These are phyloP conservation scores for Drosophila mimetica DNA, from an alignment of 2,888 invertebrate genomes.

Conservation along the genomic window DNA sequence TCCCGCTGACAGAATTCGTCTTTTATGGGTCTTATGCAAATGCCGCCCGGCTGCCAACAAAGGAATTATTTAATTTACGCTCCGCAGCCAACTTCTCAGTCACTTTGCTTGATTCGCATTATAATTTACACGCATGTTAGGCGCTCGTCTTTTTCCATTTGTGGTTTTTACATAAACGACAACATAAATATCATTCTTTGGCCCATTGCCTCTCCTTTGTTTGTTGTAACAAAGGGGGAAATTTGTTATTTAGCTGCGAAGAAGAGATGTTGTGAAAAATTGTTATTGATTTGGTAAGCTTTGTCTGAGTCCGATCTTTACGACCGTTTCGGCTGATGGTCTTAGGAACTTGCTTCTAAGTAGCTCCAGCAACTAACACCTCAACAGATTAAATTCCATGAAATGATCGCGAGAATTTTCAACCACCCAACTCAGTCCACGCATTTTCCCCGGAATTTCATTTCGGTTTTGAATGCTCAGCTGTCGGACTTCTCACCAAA, in stretches of 20 bases:
- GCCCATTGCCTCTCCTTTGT: slow-evolving; percentile 59
- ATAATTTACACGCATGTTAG: slow-evolving; percentile 74
- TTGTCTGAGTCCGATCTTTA: slow-evolving; percentile 38
- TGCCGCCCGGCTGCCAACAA: slow-evolving; percentile 53
- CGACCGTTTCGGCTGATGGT: slow-evolving; percentile 25
- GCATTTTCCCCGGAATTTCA: slow-evolving; percentile 9
- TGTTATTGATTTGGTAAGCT: slow-evolving; percentile 65
- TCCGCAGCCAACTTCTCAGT: slow-evolving; percentile 34
- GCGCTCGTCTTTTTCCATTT: slow-evolving; percentile 45
- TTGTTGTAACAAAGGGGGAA: slow-evolving; percentile 47
- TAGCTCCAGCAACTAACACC: slow-evolving; percentile 28
- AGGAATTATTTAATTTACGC: slow-evolving; percentile 79
- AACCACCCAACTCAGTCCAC: not conserved
- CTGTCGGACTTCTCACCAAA: slow-evolving; percentile 53
- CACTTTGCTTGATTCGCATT: slow-evolving; percentile 68
- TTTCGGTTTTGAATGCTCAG: slow-evolving; percentile 29
- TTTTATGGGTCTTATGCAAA: slow-evolving; percentile 70
- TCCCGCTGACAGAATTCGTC: slow-evolving; percentile 58
- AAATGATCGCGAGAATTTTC: slow-evolving; percentile 17
- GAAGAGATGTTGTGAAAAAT: slow-evolving; percentile 69
- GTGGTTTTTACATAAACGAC: slow-evolving; percentile 71
- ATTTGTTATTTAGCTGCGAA: slow-evolving; percentile 55
- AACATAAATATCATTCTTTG: slow-evolving; percentile 71
- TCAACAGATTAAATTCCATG: slow-evolving; percentile 6
- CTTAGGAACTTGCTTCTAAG: slow-evolving; percentile 25